Conservation (phyloP, 2,113 vertebrate genomes). For the Pteropus alecto region DNA sequence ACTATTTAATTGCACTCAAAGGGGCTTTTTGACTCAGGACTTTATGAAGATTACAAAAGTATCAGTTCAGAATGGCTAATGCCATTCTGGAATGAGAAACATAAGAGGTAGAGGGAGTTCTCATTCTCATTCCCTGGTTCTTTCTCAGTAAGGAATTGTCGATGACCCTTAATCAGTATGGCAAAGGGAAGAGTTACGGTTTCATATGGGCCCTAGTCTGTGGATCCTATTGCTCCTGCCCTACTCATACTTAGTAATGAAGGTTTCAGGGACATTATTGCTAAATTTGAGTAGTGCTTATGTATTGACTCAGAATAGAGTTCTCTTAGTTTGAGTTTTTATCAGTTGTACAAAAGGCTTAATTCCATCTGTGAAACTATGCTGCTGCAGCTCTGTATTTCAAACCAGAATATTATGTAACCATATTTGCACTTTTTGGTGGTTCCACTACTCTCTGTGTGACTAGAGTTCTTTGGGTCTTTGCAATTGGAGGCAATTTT, state of each 20-base stretch:
- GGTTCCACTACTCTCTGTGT: not conserved
- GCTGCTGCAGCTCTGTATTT: not conserved
- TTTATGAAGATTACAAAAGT: not conserved
- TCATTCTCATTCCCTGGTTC: not conserved
- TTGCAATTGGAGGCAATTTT: not conserved
- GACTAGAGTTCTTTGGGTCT: not conserved
- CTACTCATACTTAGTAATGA: not conserved
- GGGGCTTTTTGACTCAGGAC: not conserved
- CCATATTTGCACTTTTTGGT: not conserved
- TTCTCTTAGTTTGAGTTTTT: not conserved
- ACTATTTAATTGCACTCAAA: not conserved
- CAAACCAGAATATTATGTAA: not conserved
- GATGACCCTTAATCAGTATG: not conserved
- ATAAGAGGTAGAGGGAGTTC: not conserved
- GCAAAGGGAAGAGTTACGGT: not conserved
- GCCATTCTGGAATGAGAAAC: not conserved
- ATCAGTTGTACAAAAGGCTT: not conserved
- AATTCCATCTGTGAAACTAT: not conserved
- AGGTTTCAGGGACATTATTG: not conserved
- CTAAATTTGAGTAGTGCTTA: not conserved
- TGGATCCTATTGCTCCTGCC: not conserved
- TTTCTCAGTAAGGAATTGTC: not conserved
- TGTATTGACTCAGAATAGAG: not conserved
- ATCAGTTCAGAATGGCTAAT: not conserved
- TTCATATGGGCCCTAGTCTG: not conserved